These are phyloP conservation scores for Anomalospiza imberbis DNA, from an alignment of 2,797 vertebrate species.

Conservation along the genomic window DNA sequence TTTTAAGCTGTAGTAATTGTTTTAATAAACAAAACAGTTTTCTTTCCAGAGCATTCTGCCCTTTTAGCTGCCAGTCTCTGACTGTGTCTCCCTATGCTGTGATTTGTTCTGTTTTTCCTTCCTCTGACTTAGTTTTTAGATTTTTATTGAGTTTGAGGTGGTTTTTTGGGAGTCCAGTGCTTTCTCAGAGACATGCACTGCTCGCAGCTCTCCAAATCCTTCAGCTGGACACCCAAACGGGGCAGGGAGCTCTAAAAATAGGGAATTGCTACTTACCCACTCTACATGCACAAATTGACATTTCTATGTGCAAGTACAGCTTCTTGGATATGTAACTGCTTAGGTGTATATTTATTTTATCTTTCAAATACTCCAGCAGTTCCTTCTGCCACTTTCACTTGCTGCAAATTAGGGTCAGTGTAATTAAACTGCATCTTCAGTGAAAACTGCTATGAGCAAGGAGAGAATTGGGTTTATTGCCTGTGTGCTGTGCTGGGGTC, in stretches of 20 bases:
- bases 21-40: slow-evolving; percentile 60
- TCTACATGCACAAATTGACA: not conserved
- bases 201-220: not conserved
- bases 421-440: not conserved
- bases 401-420: not conserved
- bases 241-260: not conserved
- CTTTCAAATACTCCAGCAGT: not conserved
- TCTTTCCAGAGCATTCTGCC: not conserved
- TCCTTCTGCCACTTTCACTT: not conserved
- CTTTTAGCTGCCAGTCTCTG: not conserved
- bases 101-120: not conserved
- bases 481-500: not conserved
- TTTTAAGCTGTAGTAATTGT: slow-evolving; percentile 38
- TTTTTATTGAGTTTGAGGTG: not conserved
- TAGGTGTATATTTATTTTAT: not conserved
- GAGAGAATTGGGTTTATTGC: not conserved
- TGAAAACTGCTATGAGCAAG: not conserved
- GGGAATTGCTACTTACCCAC: not conserved
- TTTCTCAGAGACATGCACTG: not conserved
- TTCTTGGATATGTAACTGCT: not conserved
- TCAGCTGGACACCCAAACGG: not conserved
- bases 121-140: not conserved
- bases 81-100: not conserved
- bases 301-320: not conserved
- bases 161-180: not conserved